phyloP scores from a whole-genome alignment of 2,113 vertebrate genomes.

The Hippopotamus amphibius region DNA sequence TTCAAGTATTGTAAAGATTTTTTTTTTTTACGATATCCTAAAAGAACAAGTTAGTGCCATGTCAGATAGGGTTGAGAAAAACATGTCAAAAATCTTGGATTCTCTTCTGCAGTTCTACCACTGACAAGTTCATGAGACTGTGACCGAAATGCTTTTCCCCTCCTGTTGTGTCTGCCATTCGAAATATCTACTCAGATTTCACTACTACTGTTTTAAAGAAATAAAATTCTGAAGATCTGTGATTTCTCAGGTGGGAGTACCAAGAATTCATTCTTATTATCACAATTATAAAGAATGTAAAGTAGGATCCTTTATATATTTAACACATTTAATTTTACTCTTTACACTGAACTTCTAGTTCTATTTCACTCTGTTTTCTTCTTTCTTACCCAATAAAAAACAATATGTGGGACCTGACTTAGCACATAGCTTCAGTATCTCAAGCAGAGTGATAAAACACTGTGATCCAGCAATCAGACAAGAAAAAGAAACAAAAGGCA shows the following conservation, averaged over 20 bases:
- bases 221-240: background rate
- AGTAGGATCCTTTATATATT: background rate
- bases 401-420: background rate
- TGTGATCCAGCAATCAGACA: background rate
- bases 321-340: background rate
- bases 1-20: background rate
- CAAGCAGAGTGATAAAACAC: background rate
- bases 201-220: slow-evolving; percentile 21
- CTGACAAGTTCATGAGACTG: slow-evolving; percentile 8
- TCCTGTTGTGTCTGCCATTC: background rate
- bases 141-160: background rate
- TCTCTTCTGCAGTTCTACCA: background rate
- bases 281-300: background rate
- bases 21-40: background rate
- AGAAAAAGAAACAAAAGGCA: background rate
- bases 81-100: slow-evolving; percentile 16
- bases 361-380: slow-evolving; percentile 37
- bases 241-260: slow-evolving; percentile 24
- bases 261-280: background rate
- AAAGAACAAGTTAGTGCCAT: background rate
- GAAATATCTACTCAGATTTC: background rate
- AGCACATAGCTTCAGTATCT: background rate
- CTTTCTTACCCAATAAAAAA: background rate
- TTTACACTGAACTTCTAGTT: background rate
- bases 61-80: slow-evolving; percentile 6